Evolutionary conservation across 2,797 vertebrate genomes (phyloP).

Genomic region (Phyllotis vaccarum): DNA sequence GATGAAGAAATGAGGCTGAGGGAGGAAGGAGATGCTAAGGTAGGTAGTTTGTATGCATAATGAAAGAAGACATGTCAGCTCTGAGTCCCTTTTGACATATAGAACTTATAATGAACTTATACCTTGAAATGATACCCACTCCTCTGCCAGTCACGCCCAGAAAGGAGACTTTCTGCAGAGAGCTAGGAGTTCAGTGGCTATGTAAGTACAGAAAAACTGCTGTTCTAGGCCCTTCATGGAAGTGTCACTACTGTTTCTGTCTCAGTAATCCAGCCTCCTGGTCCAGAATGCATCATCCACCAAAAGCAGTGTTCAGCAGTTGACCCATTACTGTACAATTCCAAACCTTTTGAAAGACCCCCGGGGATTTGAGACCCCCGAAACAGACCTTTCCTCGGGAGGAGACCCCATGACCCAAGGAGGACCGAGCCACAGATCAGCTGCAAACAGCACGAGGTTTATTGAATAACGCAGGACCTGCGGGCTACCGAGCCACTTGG

Average conservation of each 20-base stretch:
- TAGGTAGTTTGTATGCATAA: not conserved
- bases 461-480: too few species aligned
- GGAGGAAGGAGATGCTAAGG: not conserved
- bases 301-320: not conserved
- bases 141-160: not conserved
- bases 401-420: too few species aligned
- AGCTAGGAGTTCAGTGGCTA: not conserved
- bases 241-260: not conserved
- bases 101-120: fast-evolving
- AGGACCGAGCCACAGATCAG: too few species aligned
- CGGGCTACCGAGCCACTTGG: too few species aligned
- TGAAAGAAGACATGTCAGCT: fast-evolving
- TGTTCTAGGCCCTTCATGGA: not conserved
- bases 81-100: fast-evolving
- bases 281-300: not conserved
- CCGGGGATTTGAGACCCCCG: too few species aligned
- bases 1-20: not conserved
- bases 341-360: too few species aligned
- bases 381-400: too few species aligned
- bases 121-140: not conserved
- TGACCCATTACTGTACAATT: not conserved
- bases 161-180: too few species aligned
- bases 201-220: not conserved
- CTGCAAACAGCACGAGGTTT: too few species aligned
- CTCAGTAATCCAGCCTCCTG: not conserved